Evolutionary conservation across 2,113 vertebrate genomes (phyloP).

Genomic region (Oriolus oriolus): DNA sequence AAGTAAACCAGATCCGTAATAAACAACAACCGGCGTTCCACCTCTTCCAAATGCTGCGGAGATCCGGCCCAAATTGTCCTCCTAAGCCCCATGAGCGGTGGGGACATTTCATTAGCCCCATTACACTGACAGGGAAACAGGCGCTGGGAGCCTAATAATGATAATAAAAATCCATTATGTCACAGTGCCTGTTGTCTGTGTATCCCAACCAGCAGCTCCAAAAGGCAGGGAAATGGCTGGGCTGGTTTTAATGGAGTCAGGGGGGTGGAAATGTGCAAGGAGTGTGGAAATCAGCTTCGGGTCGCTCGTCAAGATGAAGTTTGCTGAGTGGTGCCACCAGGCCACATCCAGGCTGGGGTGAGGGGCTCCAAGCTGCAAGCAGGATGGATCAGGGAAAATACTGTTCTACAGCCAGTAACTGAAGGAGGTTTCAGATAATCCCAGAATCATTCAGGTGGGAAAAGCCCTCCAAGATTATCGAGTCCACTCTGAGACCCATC

Average conservation of each 20-base stretch:
- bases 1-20: neutral
- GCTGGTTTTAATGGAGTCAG: neutral
- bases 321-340: neutral
- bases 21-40: neutral
- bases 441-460: neutral
- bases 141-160: constrained; percentile 39
- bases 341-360: neutral
- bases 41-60: constrained; percentile 7
- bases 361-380: neutral
- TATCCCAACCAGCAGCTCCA: neutral
- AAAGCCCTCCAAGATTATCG: neutral
- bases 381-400: neutral
- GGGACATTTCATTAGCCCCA: constrained; percentile 38
- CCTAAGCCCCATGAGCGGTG: neutral
- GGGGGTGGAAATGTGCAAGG: neutral
- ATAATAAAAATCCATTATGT: constrained; percentile 30
- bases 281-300: neutral
- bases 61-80: neutral
- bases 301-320: neutral
- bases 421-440: neutral
- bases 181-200: neutral
- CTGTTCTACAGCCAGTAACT: neutral
- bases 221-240: neutral
- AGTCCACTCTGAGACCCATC: neutral
- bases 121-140: constrained; percentile 13